These are phyloP conservation scores for Cydia splendana DNA, from an alignment of 1,140 invertebrate species.

Conservation along the genomic window DNA sequence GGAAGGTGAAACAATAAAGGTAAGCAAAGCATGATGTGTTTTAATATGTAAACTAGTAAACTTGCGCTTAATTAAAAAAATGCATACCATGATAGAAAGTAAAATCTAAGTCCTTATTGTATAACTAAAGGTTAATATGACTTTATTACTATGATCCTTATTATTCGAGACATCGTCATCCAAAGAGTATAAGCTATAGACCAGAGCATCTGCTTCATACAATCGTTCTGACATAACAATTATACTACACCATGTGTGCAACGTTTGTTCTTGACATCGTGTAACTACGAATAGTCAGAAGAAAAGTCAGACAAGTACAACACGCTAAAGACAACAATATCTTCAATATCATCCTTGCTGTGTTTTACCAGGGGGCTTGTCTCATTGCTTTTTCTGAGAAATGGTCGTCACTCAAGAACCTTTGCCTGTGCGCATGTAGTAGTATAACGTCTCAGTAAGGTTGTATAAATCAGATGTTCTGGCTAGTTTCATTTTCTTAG, in stretches of 20 bases:
- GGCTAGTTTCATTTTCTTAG: not conserved
- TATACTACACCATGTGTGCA: not conserved
- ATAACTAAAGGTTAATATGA: not conserved
- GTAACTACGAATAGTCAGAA: no score
- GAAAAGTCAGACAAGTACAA: no score
- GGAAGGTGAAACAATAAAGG: conserved; percentile 20
- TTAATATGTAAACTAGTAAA: conserved; percentile 14
- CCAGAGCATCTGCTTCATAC: not conserved
- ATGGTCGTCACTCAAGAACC: no score
- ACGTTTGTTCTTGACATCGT: no score
- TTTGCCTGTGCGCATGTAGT: not conserved
- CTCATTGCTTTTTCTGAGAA: no score
- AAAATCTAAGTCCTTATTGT: not conserved
- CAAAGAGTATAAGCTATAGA: not conserved
- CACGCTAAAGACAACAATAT: no score
- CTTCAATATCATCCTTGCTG: no score
- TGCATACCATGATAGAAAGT: not conserved
- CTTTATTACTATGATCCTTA: not conserved
- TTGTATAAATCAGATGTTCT: not conserved
- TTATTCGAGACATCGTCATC: not conserved
- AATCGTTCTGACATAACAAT: not conserved
- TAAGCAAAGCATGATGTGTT: conserved; percentile 6
- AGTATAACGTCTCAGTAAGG: not conserved
- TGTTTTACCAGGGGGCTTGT: no score
- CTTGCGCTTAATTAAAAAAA: not conserved